Percentiles rank a stretch among this genome's conserved stretches.
phyloP scores from a whole-genome alignment of 2,888 invertebrate genomes.

The Rhagonycha fulva region DNA sequence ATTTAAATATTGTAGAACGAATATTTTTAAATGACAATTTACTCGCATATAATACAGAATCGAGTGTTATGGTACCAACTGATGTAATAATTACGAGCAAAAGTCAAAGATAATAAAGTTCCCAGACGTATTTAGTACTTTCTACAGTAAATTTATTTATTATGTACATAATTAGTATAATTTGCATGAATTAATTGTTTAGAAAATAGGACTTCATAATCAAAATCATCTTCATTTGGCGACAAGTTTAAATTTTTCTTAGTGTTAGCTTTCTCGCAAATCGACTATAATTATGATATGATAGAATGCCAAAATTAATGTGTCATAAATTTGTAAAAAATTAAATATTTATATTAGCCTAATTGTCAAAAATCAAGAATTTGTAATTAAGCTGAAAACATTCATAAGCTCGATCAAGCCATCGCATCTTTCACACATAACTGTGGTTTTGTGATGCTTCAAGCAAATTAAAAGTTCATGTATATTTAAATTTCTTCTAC shows the following conservation, averaged over 20 bases:
- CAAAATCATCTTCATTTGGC: no score
- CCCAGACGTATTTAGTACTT: no score
- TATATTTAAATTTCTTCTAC: slow-evolving; percentile 69
- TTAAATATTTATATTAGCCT: no score
- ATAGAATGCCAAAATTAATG: no score
- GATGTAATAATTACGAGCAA: neutral
- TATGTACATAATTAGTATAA: no score
- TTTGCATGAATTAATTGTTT: no score
- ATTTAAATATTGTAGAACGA: no score
- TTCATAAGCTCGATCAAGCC: slow-evolving; percentile 64
- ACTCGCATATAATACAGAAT: neutral
- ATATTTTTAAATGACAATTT: neutral
- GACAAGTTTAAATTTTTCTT: slow-evolving; percentile 53
- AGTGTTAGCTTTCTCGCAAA: neutral
- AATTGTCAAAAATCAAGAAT: no score
- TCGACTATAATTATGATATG: no score
- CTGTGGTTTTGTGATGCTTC: slow-evolving; percentile 74
- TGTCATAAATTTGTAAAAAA: no score
- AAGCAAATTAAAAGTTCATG: slow-evolving; percentile 60
- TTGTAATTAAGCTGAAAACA: neutral
- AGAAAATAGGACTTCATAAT: no score
- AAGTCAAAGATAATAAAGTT: neutral
- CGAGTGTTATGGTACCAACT: neutral
- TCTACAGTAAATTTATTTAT: no score
- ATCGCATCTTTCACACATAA: slow-evolving; percentile 67